A percentile compares a stretch with the other conserved stretches of the same genome.
These are phyloP conservation scores for Paracanthobrama guichenoti DNA, from an alignment of 2,113 vertebrate genomes.

Conservation along the genomic window DNA sequence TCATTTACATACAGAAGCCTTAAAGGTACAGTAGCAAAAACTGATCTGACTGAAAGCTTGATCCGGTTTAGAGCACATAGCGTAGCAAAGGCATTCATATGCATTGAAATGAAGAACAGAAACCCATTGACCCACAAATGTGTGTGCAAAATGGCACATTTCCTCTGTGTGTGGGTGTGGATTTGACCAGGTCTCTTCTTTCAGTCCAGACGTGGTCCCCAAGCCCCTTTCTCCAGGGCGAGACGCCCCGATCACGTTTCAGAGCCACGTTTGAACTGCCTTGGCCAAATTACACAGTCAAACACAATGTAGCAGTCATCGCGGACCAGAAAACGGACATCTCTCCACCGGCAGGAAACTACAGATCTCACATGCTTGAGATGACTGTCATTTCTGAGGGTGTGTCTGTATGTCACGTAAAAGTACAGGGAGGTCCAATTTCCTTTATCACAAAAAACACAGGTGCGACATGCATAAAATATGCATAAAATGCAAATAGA, in stretches of 20 bases:
- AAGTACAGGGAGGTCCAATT: background rate
- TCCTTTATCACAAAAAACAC: background rate
- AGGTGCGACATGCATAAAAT: background rate
- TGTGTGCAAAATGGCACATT: constrained; percentile 27
- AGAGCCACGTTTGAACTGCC: constrained; percentile 38
- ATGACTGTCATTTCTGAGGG: constrained; percentile 38
- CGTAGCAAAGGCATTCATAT: background rate
- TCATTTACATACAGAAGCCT: background rate
- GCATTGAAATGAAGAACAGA: constrained; percentile 12
- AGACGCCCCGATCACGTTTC: constrained; percentile 43
- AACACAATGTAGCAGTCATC: constrained; percentile 40
- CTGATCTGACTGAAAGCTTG: background rate
- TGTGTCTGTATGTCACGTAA: background rate
- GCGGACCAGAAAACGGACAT: constrained; percentile 35
- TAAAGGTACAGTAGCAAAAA: background rate
- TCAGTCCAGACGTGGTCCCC: constrained; percentile 16
- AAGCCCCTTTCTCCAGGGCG: constrained; percentile 9
- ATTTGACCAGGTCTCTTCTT: constrained; percentile 36
- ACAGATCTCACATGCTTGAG: constrained; percentile 29
- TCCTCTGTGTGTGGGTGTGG: constrained; percentile 38
- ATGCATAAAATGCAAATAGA: background rate
- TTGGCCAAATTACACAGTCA: constrained; percentile 27
- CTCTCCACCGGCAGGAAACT: constrained; percentile 40
- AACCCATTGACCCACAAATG: constrained; percentile 41
- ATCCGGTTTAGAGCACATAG: too few species aligned